Conservation (phyloP, 2,113 vertebrate genomes). For the Gracilinanus agilis region DNA sequence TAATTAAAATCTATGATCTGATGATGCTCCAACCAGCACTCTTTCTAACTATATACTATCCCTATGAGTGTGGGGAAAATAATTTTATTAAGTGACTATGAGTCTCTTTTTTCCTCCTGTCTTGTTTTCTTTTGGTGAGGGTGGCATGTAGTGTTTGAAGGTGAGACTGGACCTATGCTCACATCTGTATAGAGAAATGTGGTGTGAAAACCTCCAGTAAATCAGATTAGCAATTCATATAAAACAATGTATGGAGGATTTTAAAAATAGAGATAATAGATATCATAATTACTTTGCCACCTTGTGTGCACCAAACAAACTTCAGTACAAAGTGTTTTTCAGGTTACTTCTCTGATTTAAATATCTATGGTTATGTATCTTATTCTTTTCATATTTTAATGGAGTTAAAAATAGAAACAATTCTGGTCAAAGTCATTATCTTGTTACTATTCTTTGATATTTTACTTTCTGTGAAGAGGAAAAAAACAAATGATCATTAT, state of each 20-base stretch:
- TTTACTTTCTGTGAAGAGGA: not conserved
- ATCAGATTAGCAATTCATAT: not conserved
- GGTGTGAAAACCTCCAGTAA: not conserved
- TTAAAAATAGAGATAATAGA: not conserved
- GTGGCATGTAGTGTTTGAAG: not conserved
- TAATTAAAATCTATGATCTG: not conserved
- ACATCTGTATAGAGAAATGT: not conserved
- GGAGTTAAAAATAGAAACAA: not conserved
- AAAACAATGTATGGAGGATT: not conserved
- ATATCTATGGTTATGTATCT: not conserved
- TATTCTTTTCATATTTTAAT: not conserved
- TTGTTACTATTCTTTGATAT: not conserved
- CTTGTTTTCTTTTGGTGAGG: not conserved
- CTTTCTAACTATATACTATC: not conserved
- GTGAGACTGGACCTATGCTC: not conserved
- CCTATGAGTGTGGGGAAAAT: not conserved
- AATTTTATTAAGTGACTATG: not conserved
- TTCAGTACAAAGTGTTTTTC: not conserved
- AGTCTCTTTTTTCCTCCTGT: not conserved
- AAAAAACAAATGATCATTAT: no score
- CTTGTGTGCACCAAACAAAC: not conserved
- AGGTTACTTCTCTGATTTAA: not conserved
- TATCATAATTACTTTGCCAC: not conserved
- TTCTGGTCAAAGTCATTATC: not conserved
- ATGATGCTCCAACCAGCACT: not conserved